Base-by-base conservation (phyloP, 1,140 invertebrate species). In the Calosoma granatense region DNA sequence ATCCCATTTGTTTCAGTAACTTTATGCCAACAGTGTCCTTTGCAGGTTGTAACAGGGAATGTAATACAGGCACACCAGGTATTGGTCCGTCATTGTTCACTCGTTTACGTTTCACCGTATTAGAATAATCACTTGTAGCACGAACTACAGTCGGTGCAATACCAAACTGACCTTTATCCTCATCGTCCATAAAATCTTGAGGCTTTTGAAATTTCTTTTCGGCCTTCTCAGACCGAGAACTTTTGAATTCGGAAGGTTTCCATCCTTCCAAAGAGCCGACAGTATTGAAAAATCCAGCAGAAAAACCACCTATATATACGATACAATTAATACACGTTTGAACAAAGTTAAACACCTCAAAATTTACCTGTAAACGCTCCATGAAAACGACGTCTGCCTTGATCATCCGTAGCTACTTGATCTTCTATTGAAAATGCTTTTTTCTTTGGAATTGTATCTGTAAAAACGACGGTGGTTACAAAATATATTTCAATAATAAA, bases 111-210 rank as follows among this genome's bases (percentile, higher is more conserved):
- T 78, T 64, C 67, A 72, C 65, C 60, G 64, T 64, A 63, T 66
- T 69, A 65, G 71, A 4, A 72, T 91, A 95, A 61, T 91, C 85
- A 20, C 79, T 78, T 1, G 84, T 88, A 9, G 92, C 85, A 62
- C 86, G 79, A 47, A 94, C 78, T 4, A 83, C 81, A 62, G 87
- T 85, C 1, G 94, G 92, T 3, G 96, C 95, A 61, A 99, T 97
- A 55, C 97, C 97, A 78, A 92, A 93, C 69, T 94, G 90, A 20
- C 89, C 84, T 21, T 92, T 79, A 74, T 99, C 97, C 72, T 99
- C 97, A 20, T 95, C 90, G 75, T 99, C 97, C 97, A 99, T 99
- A 71, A 93, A 99, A 76, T 98, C 94, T 74, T 96, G 86, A 1
- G 91, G 86, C 63, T 76, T 77, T 69, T 88, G 87, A 12, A 62